Evolutionary conservation across 2,888 invertebrate genomes (phyloP), one percentile per base, ranked within the genome.

Genomic region (Saturnia pavonia): DNA sequence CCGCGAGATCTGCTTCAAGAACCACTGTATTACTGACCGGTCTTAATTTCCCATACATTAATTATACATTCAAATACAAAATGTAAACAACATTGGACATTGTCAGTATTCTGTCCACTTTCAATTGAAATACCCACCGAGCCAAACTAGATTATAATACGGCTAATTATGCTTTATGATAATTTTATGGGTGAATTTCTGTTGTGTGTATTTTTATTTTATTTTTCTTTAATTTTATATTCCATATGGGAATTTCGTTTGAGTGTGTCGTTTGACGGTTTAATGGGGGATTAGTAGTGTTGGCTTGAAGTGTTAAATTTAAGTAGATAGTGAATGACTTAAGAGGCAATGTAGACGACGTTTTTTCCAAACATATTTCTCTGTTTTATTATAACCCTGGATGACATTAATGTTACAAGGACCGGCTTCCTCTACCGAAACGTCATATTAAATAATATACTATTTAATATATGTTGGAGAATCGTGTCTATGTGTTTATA

Each of bases 11-110:
- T 48, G 14, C 51, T 51, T 51, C 72, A 71, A 73, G 78, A 60
- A 76, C 76, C 75, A 65, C 65, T 65, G 65, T 40, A 65, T 9
- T 85, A 87, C 90, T 81, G 76, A 84, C 84, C 82, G 76, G 72
- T 75, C 79, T 74, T 77, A 80, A 85, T 91, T 92, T 92, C 92
- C 92, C 92, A 92, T 92, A 92, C 86, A 91, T 92, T 91, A 92
- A 91, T 93, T 93, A 93, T 93, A 88, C 92, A 93, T 93, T 92
- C 93, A 83, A 82, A 77, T 79, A 82, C 88, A 91, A 40, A 65
- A 92, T 91, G 92, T 94, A 93, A 93, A 94, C 93, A 94, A 60
- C 27, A 14, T 60, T 25, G 19, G 22, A 40, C 12, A 40, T 34
- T 63, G 63, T 67, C 45, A 25, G 45, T 67, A 67, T 68, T 68